phyloP scores from a whole-genome alignment of 2,888 invertebrate species.

The Osedax frankpressi region DNA sequence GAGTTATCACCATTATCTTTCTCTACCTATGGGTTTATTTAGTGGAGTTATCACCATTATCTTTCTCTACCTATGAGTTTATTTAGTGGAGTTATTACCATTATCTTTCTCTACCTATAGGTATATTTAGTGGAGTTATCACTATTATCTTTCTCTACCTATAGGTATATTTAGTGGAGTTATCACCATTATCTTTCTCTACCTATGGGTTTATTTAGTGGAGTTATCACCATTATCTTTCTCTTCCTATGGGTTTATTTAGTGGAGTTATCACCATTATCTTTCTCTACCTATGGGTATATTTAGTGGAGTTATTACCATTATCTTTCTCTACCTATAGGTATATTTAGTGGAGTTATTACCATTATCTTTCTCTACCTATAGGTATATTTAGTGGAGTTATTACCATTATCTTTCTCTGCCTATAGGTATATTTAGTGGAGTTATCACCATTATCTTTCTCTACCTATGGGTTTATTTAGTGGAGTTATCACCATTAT shows the following conservation, averaged over 20 bases:
- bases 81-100: background rate
- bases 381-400: constrained; percentile 49
- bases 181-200: constrained; percentile 48
- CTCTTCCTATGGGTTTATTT: background rate
- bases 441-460: constrained; percentile 48
- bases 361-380: too few species aligned
- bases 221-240: background rate
- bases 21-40: constrained; percentile 49
- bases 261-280: too few species aligned
- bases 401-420: background rate
- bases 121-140: constrained; percentile 46
- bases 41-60: constrained; percentile 22
- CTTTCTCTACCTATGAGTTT: background rate
- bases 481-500: constrained; percentile 22
- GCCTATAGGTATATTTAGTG: background rate
- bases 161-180: background rate
- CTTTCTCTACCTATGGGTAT: too few species aligned
- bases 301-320: constrained; percentile 36
- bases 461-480: constrained; percentile 48
- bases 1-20: too few species aligned
- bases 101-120: too few species aligned
- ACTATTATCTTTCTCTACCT: background rate
- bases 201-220: constrained; percentile 48
- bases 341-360: background rate
- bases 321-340: background rate